phyloP scores from a whole-genome alignment of 2,888 invertebrate genomes.

The Pherbina coryleti region DNA sequence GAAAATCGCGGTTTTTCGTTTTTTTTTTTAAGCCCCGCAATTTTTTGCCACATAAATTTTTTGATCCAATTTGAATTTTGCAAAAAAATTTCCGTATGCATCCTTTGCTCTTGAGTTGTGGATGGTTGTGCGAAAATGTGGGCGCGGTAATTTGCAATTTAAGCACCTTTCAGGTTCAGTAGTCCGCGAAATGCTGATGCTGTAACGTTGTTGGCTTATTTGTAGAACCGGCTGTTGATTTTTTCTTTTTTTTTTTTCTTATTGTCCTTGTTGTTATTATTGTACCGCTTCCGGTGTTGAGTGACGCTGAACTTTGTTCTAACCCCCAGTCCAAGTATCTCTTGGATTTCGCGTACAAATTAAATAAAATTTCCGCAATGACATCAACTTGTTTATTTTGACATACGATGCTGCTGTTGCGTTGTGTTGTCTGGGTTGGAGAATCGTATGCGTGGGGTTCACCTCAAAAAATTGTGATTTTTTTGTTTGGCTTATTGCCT shows the following conservation, averaged over 20 bases:
- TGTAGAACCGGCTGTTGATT: slow-evolving; percentile 27
- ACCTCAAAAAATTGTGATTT: neutral
- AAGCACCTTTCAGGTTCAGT: slow-evolving; percentile 70
- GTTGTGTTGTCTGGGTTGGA: slow-evolving; percentile 6
- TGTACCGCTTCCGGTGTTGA: slow-evolving; percentile 52
- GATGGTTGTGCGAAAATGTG: slow-evolving; percentile 48
- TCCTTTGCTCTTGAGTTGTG: slow-evolving; percentile 45
- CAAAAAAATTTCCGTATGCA: slow-evolving; percentile 44
- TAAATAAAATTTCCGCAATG: slow-evolving; percentile 68
- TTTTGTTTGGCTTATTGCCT: neutral
- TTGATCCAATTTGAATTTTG: slow-evolving; percentile 48
- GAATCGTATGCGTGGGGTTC: neutral
- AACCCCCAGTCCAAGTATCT: neutral
- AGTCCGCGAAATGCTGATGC: slow-evolving; percentile 56
- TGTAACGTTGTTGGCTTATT: slow-evolving; percentile 39
- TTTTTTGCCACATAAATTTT: slow-evolving; percentile 37
- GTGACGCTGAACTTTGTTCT: slow-evolving; percentile 7
- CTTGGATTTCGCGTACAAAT: slow-evolving; percentile 55
- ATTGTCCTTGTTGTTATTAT: slow-evolving; percentile 31
- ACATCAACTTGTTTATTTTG: slow-evolving; percentile 67
- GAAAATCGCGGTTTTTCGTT: slow-evolving; percentile 36
- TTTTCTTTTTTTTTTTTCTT: slow-evolving; percentile 8
- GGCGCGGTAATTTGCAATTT: slow-evolving; percentile 69
- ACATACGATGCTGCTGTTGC: slow-evolving; percentile 49
- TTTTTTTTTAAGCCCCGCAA: slow-evolving; percentile 36